These are phyloP conservation scores for Girardia tigrina DNA, from an alignment of 2,888 invertebrate species.

Conservation along the genomic window DNA sequence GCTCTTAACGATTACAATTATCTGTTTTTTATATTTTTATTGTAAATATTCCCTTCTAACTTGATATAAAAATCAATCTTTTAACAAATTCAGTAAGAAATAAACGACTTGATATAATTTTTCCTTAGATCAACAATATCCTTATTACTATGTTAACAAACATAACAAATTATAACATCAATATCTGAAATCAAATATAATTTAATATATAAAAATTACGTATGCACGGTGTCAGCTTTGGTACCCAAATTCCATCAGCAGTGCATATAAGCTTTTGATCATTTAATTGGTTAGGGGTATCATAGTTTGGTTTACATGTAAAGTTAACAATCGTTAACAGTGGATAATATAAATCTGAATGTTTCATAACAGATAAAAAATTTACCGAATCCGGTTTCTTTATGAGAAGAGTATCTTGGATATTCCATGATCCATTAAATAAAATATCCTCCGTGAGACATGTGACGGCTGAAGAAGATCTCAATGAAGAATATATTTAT, in stretches of 20 bases:
- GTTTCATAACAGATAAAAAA: neutral
- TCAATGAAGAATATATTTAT: too few relatives aligned
- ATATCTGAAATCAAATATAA: too few relatives aligned
- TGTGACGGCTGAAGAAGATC: neutral
- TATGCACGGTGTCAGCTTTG: neutral
- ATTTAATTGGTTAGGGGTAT: neutral
- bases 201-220: too few relatives aligned
- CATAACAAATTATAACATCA: too few relatives aligned
- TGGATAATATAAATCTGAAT: neutral
- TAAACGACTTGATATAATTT: too few relatives aligned
- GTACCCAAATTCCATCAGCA: neutral
- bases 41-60: too few relatives aligned
- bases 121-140: too few relatives aligned
- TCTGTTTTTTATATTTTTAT: too few relatives aligned
- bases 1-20: too few relatives aligned
- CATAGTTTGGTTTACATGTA: neutral
- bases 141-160: too few relatives aligned
- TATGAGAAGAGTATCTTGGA: neutral
- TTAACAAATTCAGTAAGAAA: too few relatives aligned
- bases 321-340: neutral
- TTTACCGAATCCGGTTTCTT: neutral
- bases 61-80: too few relatives aligned
- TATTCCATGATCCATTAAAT: neutral
- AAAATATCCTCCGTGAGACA: neutral
- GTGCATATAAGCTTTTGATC: neutral